Percentiles rank a stretch among this genome's conserved stretches.
Conservation (phyloP, 2,888 invertebrate species). For the Selenia dentaria region DNA sequence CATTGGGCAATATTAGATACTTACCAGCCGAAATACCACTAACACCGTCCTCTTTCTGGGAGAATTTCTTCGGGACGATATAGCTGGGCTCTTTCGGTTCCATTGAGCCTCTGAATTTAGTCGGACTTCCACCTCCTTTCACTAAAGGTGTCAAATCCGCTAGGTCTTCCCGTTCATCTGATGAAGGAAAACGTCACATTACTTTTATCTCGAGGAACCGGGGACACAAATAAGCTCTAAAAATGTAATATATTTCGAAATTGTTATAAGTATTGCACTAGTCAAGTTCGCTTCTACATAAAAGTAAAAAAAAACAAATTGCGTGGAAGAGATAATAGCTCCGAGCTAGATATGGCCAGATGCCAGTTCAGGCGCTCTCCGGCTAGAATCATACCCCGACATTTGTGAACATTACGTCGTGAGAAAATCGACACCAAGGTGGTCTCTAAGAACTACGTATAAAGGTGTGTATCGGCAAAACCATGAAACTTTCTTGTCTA, state of each 20-base stretch:
- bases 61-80: slow-evolving; percentile 48
- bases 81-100: slow-evolving; percentile 27
- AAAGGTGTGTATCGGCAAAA: too few species aligned
- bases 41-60: slow-evolving; percentile 33
- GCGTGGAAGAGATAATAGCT: too few species aligned
- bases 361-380: too few species aligned
- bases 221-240: not conserved
- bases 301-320: too few species aligned
- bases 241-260: not conserved
- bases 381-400: too few species aligned
- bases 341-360: too few species aligned
- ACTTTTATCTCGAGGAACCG: not conserved
- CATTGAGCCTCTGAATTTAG: slow-evolving; percentile 43
- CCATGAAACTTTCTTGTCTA: too few species aligned
- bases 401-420: too few species aligned
- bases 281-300: too few species aligned
- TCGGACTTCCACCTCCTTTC: slow-evolving; percentile 31
- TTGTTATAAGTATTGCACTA: not conserved
- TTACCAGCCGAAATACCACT: slow-evolving; percentile 39
- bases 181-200: slow-evolving; percentile 29
- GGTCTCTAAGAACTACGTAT: too few species aligned
- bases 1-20: too few species aligned
- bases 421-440: too few species aligned
- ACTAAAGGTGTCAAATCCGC: slow-evolving; percentile 31
- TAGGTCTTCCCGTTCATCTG: slow-evolving; percentile 67